Conservation (phyloP, 2,888 invertebrate genomes). For the Drosophila silvestris region DNA sequence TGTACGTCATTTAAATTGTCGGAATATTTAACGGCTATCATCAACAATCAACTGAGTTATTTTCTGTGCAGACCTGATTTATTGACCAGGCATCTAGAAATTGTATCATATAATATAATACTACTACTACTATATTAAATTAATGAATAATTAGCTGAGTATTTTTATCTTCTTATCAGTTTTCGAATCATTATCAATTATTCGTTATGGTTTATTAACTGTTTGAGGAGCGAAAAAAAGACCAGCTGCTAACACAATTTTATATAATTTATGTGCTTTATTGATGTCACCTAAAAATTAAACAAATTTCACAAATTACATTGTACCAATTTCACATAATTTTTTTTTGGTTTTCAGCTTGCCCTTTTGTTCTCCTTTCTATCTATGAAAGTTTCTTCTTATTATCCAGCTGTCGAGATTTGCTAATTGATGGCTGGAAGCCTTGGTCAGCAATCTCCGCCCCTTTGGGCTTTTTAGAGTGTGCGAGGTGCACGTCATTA, state of each 20-base stretch:
- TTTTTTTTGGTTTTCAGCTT: no score
- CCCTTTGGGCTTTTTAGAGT: conserved; percentile 3
- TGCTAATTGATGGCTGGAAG: background rate
- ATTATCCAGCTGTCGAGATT: background rate
- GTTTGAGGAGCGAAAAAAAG: background rate
- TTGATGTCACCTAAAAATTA: background rate
- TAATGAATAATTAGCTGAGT: background rate
- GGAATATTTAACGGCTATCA: background rate
- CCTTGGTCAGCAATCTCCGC: conserved; percentile 7
- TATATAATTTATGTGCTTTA: background rate
- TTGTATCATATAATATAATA: background rate
- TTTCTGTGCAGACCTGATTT: background rate
- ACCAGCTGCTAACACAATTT: background rate
- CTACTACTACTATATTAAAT: background rate
- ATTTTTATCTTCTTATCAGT: background rate
- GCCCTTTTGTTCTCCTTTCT: background rate
- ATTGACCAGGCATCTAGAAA: background rate
- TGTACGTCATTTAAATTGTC: background rate
- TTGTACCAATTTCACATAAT: background rate
- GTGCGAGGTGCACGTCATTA: conserved; percentile 30
- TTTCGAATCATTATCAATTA: background rate
- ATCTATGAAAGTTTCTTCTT: background rate
- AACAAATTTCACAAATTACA: background rate
- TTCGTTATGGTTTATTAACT: background rate
- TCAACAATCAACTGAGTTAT: background rate